A percentile compares a stretch with the other conserved stretches of the same genome.
Evolutionary conservation across 2,797 vertebrate genomes (phyloP).

Genomic region (Spondyliosoma cantharus): DNA sequence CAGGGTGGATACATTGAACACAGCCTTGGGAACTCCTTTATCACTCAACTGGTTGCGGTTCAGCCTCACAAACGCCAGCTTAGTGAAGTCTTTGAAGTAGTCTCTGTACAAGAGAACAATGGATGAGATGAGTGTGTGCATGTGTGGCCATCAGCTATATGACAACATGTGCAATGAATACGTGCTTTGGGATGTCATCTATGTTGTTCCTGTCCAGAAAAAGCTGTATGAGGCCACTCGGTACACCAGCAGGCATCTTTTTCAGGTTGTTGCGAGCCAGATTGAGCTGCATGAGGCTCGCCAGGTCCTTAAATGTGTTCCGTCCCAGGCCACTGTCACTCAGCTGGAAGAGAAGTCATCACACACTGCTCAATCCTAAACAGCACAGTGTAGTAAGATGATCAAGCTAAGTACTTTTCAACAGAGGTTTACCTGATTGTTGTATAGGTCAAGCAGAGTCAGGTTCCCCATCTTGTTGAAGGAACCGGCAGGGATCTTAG

Average conservation of each 20-base stretch:
- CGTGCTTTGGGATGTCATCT: constrained; percentile 88
- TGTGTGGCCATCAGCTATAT: background rate
- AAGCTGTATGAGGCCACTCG: constrained; percentile 89
- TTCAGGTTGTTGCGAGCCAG: constrained; percentile 92
- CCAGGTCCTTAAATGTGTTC: constrained; percentile 93
- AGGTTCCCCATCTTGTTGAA: constrained; percentile 93
- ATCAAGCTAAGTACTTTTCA: background rate
- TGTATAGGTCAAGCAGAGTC: constrained; percentile 92
- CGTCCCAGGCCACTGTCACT: constrained; percentile 89
- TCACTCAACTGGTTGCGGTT: constrained; percentile 95
- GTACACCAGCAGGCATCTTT: constrained; percentile 93
- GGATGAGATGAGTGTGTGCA: constrained; percentile 6
- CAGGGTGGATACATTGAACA: constrained; percentile 93
- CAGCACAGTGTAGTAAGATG: background rate
- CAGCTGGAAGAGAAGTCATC: constrained; percentile 63
- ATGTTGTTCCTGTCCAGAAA: constrained; percentile 96
- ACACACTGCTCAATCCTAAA: background rate
- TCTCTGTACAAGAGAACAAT: constrained; percentile 65
- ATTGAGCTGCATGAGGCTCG: constrained; percentile 95
- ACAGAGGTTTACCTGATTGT: constrained; percentile 87
- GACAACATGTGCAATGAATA: constrained; percentile 30
- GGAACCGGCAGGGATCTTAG: constrained; percentile 89
- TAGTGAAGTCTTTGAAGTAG: constrained; percentile 91
- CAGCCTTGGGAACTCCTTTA: constrained; percentile 90
- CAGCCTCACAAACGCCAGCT: constrained; percentile 93